Evolutionary conservation across 2,113 vertebrate species (phyloP), one percentile per base, ranked within the genome.

Genomic region (Camelus bactrianus): DNA sequence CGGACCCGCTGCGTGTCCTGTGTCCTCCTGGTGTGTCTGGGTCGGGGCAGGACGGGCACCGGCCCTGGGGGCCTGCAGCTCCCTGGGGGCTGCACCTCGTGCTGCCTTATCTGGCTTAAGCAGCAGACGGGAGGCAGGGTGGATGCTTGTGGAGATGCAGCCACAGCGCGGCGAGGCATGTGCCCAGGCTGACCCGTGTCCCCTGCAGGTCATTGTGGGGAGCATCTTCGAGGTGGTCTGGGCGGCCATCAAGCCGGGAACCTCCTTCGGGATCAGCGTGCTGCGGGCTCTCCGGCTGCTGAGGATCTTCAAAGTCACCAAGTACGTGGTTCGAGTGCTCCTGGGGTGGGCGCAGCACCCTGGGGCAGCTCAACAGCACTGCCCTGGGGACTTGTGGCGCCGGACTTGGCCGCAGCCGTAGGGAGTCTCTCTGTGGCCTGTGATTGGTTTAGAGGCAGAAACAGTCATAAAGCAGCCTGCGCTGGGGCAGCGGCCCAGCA

Each of bases 171-270:
- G 38, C 38, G 38, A 42, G 38, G 38, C 73, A 9, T 7, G 3
- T 28, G 19, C 83, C 79, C 0, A n/a, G 35, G 48, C 65, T 50
- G 60, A 69, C 0, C 1, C 15, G 0, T 13, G 19, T 1, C 93
- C 75, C 0, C 94, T 96, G 54, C 98, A 99, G 99, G 99, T 99
- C 65, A 99, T 99, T 2, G 99, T 99, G 86, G 99, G 99, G 60
- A 99, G 99, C 92, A 99, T 99, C 96, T 99, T 99, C 52, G 99
- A 99, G 98, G 99, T 99, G 22, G 99, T 99, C 62, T 99, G 99
- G 99, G 99, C 99, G 0, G 99, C 99, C 5, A 99, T 99, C 92
- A 99, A 99, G 96, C 99, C 99, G 0, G 99, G 99, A 0, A 99
- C 99, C 1, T 99, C 99, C 0, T 99, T 99, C 6, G 99, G 99